Base-by-base conservation (phyloP, 1,140 invertebrate genomes). In the Sminthurides bifidus region DNA sequence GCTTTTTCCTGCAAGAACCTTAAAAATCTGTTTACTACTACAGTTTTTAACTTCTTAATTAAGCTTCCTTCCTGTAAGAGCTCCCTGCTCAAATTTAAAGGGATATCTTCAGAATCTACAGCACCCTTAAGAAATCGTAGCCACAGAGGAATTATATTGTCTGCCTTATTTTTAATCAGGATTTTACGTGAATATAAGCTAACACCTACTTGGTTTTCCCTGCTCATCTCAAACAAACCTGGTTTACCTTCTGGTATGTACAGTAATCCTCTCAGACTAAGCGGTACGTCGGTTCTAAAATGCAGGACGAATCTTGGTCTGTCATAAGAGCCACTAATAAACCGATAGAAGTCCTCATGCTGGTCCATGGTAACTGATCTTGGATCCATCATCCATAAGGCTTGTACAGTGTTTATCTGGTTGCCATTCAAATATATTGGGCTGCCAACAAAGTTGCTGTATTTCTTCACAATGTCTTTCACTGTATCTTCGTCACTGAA, bases 81-180 rank as follows among this genome's bases (percentile, higher is more conserved):
- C 72, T 98, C 94, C 68, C 94, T 76, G 67, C 91, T 95, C 38
- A 98, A 76, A 79, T 98, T 97, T 19, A 98, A 75, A 10, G 93
- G 94, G 76, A 98, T 96, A 68, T 98, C 93, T 76, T 97, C 93
- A 5, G 89, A 94, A 74, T 97, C 93, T 8, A 97, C 89, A 24
- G 97, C 92, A 69, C 93, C 83, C 83, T 89, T 94, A 1, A 95
- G 73, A 72, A 96, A 97, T 65, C 92, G 73, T 43, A 96, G 73
- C 90, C 91, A 97, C 69, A 92, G 91, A 1, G 92, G 92, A 57
- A 97, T 72, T 59, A 97, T 80, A 67, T 90, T 84, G 56, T 92
- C 90, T 0, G 88, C 84, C 68, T 85, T 87, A 60, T 80, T 86
- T 71, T 93, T 90, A 30, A 97, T 95, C 48, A 97, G 74, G 3